Evolutionary conservation across 30 jellyfish, hydroid and myxozoan species (phyloP), one percentile per base, ranked within the genome.

Genomic region (Chrysaora quinquecirrha): DNA sequence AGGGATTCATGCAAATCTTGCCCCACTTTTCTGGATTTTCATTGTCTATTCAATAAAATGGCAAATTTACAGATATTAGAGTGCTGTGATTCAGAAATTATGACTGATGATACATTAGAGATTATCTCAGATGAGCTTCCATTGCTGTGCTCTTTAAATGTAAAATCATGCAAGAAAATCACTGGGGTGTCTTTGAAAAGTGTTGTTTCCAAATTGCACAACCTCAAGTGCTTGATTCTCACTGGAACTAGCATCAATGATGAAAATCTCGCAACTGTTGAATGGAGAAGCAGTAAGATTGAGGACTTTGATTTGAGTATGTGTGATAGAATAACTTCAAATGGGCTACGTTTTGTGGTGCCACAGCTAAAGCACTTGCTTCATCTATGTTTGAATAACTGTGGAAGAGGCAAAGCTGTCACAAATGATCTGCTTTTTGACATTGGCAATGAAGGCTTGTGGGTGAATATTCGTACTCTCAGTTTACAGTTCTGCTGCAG

Each of bases 351-450:
- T 11, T 32, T 23, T 10, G 73, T 43, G 6, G 3, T 83, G n/a
- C 94, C 94, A 21, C 49, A 64, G 10, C 12, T 83, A 60, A 30
- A 0, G 9, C 24, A 2, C 32, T 58, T 83, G 29, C 82, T 30
- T 2, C 47, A 73, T 62, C 50, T 83, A 16, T 71, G 78, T 19
- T 58, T 83, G 73, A 71, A 73, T 38, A 71, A 73, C 30, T 48
- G 80, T 56, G 94, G 94, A 22, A 71, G 80, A 49, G 87, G 94
- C 1, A 71, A 83, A 54, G 94, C 94, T 23, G 46, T 83, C 12
- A 83, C 67, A 25, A 85, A 64, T 34, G 87, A 52, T 3, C 81
- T 83, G 6, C 1, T 73, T 34, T 20, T 64, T 43, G 87, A 75
- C 9, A 65, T 73, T 1, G 43, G 48, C 20, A 22, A 34, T 23